phyloP scores from a whole-genome alignment of 2,797 vertebrate genomes.

The Anguilla pacifica region DNA sequence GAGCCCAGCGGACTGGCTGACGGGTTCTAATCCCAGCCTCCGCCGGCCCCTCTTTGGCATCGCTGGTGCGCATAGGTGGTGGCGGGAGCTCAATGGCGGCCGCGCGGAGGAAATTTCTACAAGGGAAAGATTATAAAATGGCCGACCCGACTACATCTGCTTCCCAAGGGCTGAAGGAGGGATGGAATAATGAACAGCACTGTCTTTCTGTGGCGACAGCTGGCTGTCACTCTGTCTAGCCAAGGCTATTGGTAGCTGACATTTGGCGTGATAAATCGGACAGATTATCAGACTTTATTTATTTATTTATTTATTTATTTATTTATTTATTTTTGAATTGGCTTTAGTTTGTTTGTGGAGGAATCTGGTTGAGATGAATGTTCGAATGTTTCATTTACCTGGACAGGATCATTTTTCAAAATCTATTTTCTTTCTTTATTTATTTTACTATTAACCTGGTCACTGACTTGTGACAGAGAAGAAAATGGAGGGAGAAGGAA shows the following conservation, averaged over 20 bases:
- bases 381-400: slow-evolving; percentile 50
- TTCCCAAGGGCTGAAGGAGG: slow-evolving; percentile 2
- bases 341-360: slow-evolving; percentile 42
- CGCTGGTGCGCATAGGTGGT: background rate
- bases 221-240: slow-evolving; percentile 52
- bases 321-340: slow-evolving; percentile 39
- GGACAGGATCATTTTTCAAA: slow-evolving; percentile 36
- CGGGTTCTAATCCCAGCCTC: background rate
- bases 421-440: slow-evolving; percentile 27
- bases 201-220: slow-evolving; percentile 45
- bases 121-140: background rate
- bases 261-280: slow-evolving; percentile 51
- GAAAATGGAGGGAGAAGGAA: background rate
- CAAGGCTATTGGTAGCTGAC: slow-evolving; percentile 50
- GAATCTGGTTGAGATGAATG: slow-evolving; percentile 33
- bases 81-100: slow-evolving; percentile 16
- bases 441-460: slow-evolving; percentile 40
- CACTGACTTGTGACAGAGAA: slow-evolving; percentile 47
- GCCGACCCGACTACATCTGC: background rate
- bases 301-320: slow-evolving; percentile 49
- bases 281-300: slow-evolving; percentile 27
- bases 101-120: background rate
- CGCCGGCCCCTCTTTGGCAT: slow-evolving; percentile 17
- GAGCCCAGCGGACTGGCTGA: slow-evolving; percentile 41
- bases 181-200: slow-evolving; percentile 12